phyloP scores from a whole-genome alignment of 92 coral and sea anemone genomes.

The Umimayanthus kanabou region DNA sequence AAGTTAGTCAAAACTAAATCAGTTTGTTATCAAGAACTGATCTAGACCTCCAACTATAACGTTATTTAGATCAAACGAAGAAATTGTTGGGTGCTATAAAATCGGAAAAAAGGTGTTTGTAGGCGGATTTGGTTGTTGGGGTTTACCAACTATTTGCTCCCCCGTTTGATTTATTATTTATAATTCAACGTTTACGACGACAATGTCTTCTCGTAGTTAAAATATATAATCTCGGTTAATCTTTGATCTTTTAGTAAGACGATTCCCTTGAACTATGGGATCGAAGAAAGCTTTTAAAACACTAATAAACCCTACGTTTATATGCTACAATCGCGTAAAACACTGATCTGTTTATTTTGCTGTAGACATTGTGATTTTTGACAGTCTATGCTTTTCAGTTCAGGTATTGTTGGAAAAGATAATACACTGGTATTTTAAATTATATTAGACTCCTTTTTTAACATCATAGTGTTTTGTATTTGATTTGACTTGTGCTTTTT shows the following conservation, averaged over 20 bases:
- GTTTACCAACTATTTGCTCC: constrained; percentile 66
- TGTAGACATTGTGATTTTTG: constrained; percentile 29
- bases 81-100: background rate
- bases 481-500: constrained; percentile 14
- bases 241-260: constrained; percentile 58
- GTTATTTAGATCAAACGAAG: background rate
- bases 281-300: constrained; percentile 1
- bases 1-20: constrained; percentile 20
- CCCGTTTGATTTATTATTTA: constrained; percentile 79
- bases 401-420: background rate
- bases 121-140: constrained; percentile 23
- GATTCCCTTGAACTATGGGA: background rate
- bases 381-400: constrained; percentile 21
- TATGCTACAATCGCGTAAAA: background rate
- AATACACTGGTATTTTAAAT: background rate
- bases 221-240: constrained; percentile 66
- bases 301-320: background rate
- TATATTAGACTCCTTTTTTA: background rate
- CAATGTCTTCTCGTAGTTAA: constrained; percentile 71
- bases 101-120: constrained; percentile 7
- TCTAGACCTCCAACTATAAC: background rate
- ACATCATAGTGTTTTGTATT: background rate
- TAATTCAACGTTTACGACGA: constrained; percentile 59
- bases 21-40: constrained; percentile 2
- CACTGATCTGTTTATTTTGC: constrained; percentile 23